These are phyloP conservation scores for Pagrus major DNA, from an alignment of 2,113 vertebrate genomes.

Conservation along the genomic window DNA sequence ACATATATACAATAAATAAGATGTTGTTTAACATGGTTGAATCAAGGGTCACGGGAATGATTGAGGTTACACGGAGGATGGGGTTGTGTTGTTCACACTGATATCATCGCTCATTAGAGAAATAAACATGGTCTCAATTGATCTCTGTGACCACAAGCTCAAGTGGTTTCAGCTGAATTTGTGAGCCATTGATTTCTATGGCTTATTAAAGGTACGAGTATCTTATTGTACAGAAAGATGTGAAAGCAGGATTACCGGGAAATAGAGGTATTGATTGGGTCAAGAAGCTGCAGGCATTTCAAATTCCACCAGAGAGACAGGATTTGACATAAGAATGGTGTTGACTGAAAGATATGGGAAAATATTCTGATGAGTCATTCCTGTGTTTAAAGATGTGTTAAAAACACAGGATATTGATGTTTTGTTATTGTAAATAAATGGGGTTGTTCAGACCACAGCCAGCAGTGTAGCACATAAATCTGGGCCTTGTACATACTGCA, in stretches of 20 bases:
- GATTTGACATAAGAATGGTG: conserved; percentile 41
- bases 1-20: neutral
- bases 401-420: neutral
- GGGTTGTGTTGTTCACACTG: conserved; percentile 61
- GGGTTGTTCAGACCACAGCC: neutral
- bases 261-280: conserved; percentile 75
- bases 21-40: conserved; percentile 26
- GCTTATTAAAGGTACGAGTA: conserved; percentile 81
- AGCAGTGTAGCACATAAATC: neutral
- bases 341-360: conserved; percentile 37
- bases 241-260: conserved; percentile 74
- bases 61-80: conserved; percentile 55
- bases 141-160: conserved; percentile 64
- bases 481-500: neutral
- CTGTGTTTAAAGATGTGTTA: neutral
- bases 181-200: conserved; percentile 80
- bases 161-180: conserved; percentile 74
- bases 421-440: neutral
- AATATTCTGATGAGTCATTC: conserved; percentile 43
- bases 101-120: conserved; percentile 77
- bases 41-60: conserved; percentile 52
- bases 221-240: conserved; percentile 72
- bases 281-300: conserved; percentile 65
- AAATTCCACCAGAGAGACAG: conserved; percentile 61
- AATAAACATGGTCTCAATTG: conserved; percentile 67